These are phyloP conservation scores for Bombus huntii DNA, from an alignment of 1,140 invertebrate species.

Conservation along the genomic window DNA sequence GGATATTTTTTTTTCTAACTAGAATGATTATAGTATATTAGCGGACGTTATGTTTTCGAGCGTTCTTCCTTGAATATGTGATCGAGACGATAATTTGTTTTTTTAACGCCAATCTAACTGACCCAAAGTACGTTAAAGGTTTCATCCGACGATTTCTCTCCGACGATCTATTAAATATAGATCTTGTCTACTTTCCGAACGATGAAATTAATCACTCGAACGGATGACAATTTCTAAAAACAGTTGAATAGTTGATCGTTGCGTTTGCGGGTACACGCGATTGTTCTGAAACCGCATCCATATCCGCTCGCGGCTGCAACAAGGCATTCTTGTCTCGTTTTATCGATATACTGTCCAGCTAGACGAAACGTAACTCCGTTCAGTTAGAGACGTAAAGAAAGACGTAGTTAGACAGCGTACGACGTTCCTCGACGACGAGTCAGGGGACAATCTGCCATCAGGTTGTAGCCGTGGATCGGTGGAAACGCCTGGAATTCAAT, in stretches of 20 bases:
- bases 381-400: constrained; percentile 74
- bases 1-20: too few species aligned
- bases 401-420: constrained; percentile 77
- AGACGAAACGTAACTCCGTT: constrained; percentile 57
- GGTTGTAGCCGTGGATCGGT: constrained; percentile 67
- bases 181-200: too few species aligned
- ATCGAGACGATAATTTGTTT: too few species aligned
- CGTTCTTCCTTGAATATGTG: too few species aligned
- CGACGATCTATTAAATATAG: neutral
- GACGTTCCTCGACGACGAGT: constrained; percentile 74
- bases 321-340: constrained; percentile 66
- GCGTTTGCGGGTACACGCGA: neutral
- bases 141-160: neutral
- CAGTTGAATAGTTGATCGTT: neutral
- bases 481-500: constrained; percentile 77
- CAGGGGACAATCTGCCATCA: constrained; percentile 68
- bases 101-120: too few species aligned
- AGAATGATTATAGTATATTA: too few species aligned
- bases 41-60: too few species aligned
- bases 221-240: neutral
- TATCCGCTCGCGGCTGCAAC: constrained; percentile 41
- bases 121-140: too few species aligned
- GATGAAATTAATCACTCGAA: neutral
- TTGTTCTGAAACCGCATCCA: constrained; percentile 23
- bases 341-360: constrained; percentile 54